phyloP scores from a whole-genome alignment of 2,797 vertebrate genomes.

The Phataginus tetradactyla region DNA sequence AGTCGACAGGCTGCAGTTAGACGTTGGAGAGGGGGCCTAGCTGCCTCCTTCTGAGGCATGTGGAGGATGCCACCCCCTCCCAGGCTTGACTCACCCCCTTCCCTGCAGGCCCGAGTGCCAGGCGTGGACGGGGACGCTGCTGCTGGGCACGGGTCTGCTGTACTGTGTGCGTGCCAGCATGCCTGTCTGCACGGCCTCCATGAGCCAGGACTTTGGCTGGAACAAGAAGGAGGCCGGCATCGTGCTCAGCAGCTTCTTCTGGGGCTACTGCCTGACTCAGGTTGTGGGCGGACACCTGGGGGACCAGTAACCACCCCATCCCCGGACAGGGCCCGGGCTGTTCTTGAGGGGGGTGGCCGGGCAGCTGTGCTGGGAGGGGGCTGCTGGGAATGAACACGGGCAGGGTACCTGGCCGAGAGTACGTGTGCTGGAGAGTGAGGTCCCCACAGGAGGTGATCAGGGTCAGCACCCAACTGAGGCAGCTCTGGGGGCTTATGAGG shows the following conservation, averaged over 20 bases:
- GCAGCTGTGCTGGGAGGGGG: not conserved
- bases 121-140: constrained; percentile 92
- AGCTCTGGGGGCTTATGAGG: not conserved
- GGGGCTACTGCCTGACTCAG: constrained; percentile 98
- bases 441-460: rapidly evolving
- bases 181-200: constrained; percentile 93
- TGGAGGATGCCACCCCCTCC: not conserved
- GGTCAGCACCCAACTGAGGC: too few species aligned
- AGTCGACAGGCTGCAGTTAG: rapidly evolving
- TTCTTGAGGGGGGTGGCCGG: not conserved
- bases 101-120: constrained; percentile 89
- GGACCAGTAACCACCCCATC: constrained; percentile 84
- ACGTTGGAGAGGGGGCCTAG: rapidly evolving
- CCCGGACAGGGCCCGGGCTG: not conserved
- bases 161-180: constrained; percentile 94
- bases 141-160: constrained; percentile 95
- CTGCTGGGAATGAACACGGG: not conserved
- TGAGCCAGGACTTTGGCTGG: constrained; percentile 94
- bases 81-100: not conserved
- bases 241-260: constrained; percentile 98
- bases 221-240: constrained; percentile 95
- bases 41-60: too few species aligned
- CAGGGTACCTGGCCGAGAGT: too few species aligned
- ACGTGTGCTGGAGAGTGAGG: rapidly evolving
- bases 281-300: constrained; percentile 96